Percentiles rank a stretch among this genome's conserved stretches.
These are phyloP conservation scores for Onchidella celtica DNA, from an alignment of 2,888 invertebrate genomes.

Conservation along the genomic window DNA sequence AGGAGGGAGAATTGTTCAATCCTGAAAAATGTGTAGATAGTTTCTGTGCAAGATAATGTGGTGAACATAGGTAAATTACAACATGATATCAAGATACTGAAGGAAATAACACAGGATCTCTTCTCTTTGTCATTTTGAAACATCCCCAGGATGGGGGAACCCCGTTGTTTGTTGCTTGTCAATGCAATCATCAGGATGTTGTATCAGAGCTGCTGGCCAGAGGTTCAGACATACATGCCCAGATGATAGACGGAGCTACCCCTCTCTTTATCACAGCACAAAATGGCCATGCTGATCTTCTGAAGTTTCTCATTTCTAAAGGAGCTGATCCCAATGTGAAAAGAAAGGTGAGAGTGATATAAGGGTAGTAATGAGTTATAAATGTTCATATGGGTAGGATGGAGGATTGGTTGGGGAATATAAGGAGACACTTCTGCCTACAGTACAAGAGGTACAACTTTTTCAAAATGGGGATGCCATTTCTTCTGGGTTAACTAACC, in stretches of 20 bases:
- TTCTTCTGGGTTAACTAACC: too few relatives aligned
- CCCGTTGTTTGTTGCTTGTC: conserved; percentile 94
- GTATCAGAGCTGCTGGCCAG: conserved; percentile 87
- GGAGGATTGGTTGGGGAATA: too few relatives aligned
- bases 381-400: too few relatives aligned
- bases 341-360: conserved; percentile 76
- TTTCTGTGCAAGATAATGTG: too few relatives aligned
- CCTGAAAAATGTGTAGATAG: too few relatives aligned
- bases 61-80: background rate
- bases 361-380: too few relatives aligned
- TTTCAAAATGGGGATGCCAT: too few relatives aligned
- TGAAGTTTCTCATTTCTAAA: conserved; percentile 75
- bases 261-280: conserved; percentile 96
- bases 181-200: conserved; percentile 94
- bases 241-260: conserved; percentile 87
- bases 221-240: conserved; percentile 88
- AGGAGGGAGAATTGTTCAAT: too few relatives aligned
- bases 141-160: conserved; percentile 90
- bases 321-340: conserved; percentile 75
- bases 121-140: background rate
- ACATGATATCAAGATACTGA: too few relatives aligned
- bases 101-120: too few relatives aligned
- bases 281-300: conserved; percentile 88
- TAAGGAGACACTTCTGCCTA: too few relatives aligned
- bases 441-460: too few relatives aligned